These are phyloP conservation scores for Luperina nickerlii DNA, from an alignment of 2,888 invertebrate genomes.

Conservation along the genomic window DNA sequence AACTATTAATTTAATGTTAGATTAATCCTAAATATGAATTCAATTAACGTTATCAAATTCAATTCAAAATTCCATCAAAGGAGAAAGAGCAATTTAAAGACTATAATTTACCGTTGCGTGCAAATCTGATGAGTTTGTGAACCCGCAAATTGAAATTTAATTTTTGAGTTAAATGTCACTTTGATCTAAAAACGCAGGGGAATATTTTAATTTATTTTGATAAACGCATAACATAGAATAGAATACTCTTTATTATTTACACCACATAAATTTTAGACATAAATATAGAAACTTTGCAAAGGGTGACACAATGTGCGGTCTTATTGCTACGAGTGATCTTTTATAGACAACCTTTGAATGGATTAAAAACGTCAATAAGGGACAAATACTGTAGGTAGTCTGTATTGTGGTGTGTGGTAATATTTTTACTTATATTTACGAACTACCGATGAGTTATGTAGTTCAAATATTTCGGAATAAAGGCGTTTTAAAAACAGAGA, in stretches of 20 bases:
- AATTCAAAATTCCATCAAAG: conserved; percentile 24
- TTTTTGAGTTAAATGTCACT: conserved; percentile 39
- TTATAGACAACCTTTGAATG: too few relatives aligned
- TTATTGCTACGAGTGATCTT: too few relatives aligned
- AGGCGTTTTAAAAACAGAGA: background rate
- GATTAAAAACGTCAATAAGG: too few relatives aligned
- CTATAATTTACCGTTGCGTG: conserved; percentile 28
- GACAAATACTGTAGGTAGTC: too few relatives aligned
- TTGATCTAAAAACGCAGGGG: conserved; percentile 18
- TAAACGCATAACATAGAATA: background rate
- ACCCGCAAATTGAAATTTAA: conserved; percentile 35
- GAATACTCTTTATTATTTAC: too few relatives aligned
- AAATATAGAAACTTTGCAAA: too few relatives aligned
- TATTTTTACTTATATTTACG: too few relatives aligned
- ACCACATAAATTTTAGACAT: too few relatives aligned
- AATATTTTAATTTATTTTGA: background rate
- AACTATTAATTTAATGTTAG: conserved; percentile 1
- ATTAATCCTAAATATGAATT: conserved; percentile 25
- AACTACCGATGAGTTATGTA: background rate
- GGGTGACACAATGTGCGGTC: too few relatives aligned
- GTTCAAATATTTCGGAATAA: conserved; percentile 6
- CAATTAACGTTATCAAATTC: conserved; percentile 37
- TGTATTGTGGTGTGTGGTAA: too few relatives aligned
- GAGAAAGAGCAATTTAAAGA: conserved; percentile 32
- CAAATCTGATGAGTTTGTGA: conserved; percentile 46